A percentile compares a stretch with the other conserved stretches of the same genome.
phyloP scores from a whole-genome alignment of 2,113 vertebrate genomes.

The Agelaius phoeniceus region DNA sequence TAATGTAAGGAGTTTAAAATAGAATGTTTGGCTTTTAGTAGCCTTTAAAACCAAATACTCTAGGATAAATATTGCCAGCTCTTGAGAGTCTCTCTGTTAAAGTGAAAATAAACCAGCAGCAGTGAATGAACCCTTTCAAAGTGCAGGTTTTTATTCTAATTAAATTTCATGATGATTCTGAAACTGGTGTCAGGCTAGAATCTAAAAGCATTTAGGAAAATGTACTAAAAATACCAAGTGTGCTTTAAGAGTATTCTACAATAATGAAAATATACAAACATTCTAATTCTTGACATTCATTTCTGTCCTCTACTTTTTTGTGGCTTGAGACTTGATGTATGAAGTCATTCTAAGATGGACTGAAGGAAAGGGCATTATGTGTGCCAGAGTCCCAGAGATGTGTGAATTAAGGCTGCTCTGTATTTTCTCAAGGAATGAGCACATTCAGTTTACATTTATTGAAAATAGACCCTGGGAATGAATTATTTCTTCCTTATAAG shows the following conservation, averaged over 20 bases:
- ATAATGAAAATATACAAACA: background rate
- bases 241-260: background rate
- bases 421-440: background rate
- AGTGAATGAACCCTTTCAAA: constrained; percentile 18
- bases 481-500: background rate
- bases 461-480: background rate
- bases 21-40: background rate
- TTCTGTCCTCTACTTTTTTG: background rate
- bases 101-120: constrained; percentile 21
- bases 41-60: constrained; percentile 44
- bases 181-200: constrained; percentile 1
- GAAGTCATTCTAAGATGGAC: background rate
- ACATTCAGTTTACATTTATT: background rate
- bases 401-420: background rate
- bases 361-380: background rate
- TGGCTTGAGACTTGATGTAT: background rate
- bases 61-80: constrained; percentile 30
- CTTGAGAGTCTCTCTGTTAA: background rate
- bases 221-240: background rate
- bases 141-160: constrained; percentile 22
- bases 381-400: background rate
- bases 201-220: background rate
- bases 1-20: constrained; percentile 36
- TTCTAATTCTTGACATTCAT: background rate
- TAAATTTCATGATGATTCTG: constrained; percentile 57